phyloP scores from a whole-genome alignment of 2,113 vertebrate species.

The Colius striatus region DNA sequence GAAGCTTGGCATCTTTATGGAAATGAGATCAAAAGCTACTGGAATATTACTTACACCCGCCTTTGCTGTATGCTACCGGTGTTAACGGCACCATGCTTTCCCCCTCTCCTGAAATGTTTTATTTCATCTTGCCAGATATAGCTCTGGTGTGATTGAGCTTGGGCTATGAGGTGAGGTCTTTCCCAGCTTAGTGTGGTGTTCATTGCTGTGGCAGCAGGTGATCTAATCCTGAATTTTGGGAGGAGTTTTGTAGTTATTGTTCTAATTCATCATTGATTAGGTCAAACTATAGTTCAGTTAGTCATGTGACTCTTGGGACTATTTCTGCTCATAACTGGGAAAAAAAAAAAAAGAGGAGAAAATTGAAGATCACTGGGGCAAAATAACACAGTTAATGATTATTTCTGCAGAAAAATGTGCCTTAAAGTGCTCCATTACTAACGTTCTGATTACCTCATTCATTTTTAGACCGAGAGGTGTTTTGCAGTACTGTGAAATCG shows the following conservation, averaged over 20 bases:
- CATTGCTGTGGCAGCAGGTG: neutral
- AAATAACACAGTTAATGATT: neutral
- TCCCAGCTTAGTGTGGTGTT: neutral
- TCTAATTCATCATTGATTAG: neutral
- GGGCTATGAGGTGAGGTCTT: neutral
- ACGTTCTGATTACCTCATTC: no score
- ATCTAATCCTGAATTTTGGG: neutral
- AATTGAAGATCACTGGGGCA: neutral
- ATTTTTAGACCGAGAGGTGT: no score
- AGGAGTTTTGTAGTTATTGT: neutral
- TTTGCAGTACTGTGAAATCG: no score
- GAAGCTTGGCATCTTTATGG: fast-evolving
- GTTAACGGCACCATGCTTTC: fast-evolving
- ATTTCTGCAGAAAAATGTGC: neutral
- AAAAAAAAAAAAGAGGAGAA: neutral
- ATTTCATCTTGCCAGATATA: neutral
- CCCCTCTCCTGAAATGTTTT: neutral
- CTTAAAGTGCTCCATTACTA: no score
- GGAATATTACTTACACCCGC: fast-evolving
- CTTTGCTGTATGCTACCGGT: fast-evolving
- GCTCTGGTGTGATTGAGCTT: neutral
- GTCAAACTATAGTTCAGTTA: neutral
- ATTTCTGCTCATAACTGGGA: neutral
- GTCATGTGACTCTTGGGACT: neutral
- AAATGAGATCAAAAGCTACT: neutral